phyloP scores from a whole-genome alignment of 2,113 vertebrate genomes.

The Telmatochromis brachygnathus region DNA sequence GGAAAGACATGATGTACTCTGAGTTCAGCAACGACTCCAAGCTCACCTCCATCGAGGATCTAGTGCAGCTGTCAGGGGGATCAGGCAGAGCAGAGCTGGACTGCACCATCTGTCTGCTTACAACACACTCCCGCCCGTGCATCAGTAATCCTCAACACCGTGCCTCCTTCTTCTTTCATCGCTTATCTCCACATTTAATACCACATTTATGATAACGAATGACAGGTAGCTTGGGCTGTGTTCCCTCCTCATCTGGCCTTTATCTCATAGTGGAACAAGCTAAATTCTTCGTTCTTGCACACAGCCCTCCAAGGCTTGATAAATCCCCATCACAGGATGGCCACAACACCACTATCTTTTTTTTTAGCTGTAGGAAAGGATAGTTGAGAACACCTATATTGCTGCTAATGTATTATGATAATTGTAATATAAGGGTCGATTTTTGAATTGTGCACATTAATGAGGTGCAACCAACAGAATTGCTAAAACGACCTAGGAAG shows the following conservation, averaged over 20 bases:
- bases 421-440: not conserved
- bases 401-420: not conserved
- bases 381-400: slow-evolving; percentile 2
- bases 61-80: slow-evolving; percentile 57
- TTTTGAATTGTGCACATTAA: not conserved
- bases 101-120: slow-evolving; percentile 55
- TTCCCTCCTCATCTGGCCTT: slow-evolving; percentile 43
- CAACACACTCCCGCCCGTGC: slow-evolving; percentile 48
- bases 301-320: not conserved
- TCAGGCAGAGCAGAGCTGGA: slow-evolving; percentile 17
- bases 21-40: slow-evolving; percentile 4
- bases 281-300: slow-evolving; percentile 49
- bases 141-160: slow-evolving; percentile 45
- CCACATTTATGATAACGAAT: slow-evolving; percentile 65
- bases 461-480: not conserved
- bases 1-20: slow-evolving; percentile 43
- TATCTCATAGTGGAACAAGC: slow-evolving; percentile 55
- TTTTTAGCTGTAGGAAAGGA: slow-evolving; percentile 8
- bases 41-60: slow-evolving; percentile 50
- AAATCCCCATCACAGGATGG: slow-evolving; percentile 32
- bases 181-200: slow-evolving; percentile 68
- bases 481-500: not conserved
- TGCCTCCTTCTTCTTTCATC: slow-evolving; percentile 60
- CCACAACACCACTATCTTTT: not conserved
- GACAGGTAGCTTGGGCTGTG: slow-evolving; percentile 53